Percentiles rank a stretch among this genome's conserved stretches.
phyloP scores from a whole-genome alignment of 2,888 invertebrate species.

The Pantelozetes paolii region DNA sequence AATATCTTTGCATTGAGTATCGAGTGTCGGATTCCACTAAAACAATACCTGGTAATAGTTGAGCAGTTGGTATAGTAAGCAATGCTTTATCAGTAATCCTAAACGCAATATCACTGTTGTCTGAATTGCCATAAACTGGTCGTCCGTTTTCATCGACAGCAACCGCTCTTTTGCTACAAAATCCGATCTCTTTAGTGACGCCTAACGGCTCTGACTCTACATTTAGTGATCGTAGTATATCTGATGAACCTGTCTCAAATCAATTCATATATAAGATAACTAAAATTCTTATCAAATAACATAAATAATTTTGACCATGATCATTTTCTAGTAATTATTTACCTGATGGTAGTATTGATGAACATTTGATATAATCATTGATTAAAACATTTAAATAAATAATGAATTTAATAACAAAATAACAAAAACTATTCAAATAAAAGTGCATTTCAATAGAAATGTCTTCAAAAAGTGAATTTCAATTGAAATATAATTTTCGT shows the following conservation, averaged over 20 bases:
- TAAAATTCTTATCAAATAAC: no score
- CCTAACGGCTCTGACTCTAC: slow-evolving; percentile 63
- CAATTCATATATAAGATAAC: no score
- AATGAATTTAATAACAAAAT: slow-evolving; percentile 1
- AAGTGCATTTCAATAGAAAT: background rate
- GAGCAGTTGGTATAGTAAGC: slow-evolving; percentile 61
- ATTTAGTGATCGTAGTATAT: slow-evolving; percentile 63
- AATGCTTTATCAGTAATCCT: slow-evolving; percentile 62
- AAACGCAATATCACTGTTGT: slow-evolving; percentile 56
- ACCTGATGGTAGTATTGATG: no score
- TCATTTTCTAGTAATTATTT: no score
- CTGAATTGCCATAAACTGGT: slow-evolving; percentile 49
- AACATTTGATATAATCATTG: background rate
- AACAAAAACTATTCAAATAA: background rate
- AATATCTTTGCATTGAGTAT: no score
- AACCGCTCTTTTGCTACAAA: slow-evolving; percentile 59
- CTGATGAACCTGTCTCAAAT: slow-evolving; percentile 61
- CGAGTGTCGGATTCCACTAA: no score
- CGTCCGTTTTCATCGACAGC: slow-evolving; percentile 47
- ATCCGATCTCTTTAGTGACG: slow-evolving; percentile 60
- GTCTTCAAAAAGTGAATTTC: no score
- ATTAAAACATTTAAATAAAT: background rate
- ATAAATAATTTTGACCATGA: no score
- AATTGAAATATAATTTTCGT: no score
- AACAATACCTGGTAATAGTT: slow-evolving; percentile 60